Base-by-base conservation (phyloP, 30 jellyfish, hydroid and myxozoan genomes). In the Aurelia sp. region DNA sequence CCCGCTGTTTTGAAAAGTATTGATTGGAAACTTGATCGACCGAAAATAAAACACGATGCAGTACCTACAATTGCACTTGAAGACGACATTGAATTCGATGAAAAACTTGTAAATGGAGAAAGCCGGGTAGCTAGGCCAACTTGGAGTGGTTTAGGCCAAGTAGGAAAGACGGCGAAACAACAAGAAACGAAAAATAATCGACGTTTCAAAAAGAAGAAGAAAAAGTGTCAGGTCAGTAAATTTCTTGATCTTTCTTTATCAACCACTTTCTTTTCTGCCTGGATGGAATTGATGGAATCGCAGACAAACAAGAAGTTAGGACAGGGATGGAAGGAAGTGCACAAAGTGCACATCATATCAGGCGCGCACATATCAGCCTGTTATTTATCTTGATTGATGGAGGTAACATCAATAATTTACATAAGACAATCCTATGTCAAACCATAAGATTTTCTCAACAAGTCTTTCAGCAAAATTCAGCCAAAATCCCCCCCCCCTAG, bases 1-100 rank as follows among this genome's bases (percentile, higher is more conserved):
- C 93, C 93, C 13, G 93, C 88, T 33, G 93, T 84, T 41, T 84
- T 84, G 81, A 77, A 77, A 53, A 84, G 93, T 57, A 84, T 84
- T 51, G 93, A 84, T 44, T 84, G 93, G 93, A 84, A 84, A 77
- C 55, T 84, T 20, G 88, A 84, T 40, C 50, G 93, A 63, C 93
- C 93, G 1, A 84, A 84, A 55, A 84, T 84, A 16, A 84, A 84
- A 47, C 87, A 55, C 53, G 84, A 55, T 63, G 93, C 93, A 59
- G 78, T 72, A 20, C 93, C 93, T 4, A 84, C 87, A 5, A 84
- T 84, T 53, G 60, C 22, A 38, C 91, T 81, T 22, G 76, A 22
- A 24, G 65, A 38, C 19, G 60, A 44, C 4, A 64, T 40, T 17
- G 33, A 74, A 30, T 53, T 13, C 58, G 44, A 18, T 8, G 85